Conservation (phyloP, 2,113 vertebrate genomes). For the Conger conger region DNA sequence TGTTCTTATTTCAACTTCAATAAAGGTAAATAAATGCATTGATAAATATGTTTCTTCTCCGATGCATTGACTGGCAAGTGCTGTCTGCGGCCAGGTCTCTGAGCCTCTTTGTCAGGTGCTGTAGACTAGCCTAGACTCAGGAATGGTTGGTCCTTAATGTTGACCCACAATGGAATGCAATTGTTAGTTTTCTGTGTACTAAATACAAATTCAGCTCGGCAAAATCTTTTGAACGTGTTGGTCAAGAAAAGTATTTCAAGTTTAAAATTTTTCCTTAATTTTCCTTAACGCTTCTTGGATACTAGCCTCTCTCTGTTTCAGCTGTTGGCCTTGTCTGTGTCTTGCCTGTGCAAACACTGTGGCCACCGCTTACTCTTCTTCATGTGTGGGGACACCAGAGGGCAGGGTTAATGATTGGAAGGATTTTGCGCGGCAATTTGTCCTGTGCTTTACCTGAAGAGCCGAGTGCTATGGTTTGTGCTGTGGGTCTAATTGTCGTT, state of each 20-base stretch:
- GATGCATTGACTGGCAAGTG: background rate
- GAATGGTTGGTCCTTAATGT: background rate
- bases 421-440: background rate
- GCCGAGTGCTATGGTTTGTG: background rate
- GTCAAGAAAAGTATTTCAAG: background rate
- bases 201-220: background rate
- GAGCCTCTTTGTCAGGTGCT: background rate
- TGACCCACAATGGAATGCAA: background rate
- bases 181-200: background rate
- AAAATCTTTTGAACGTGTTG: background rate
- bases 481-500: background rate
- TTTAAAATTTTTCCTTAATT: background rate
- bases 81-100: background rate
- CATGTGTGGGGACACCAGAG: background rate
- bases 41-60: background rate
- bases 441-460: background rate
- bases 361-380: background rate
- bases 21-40: background rate
- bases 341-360: background rate
- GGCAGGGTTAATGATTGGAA: background rate
- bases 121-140: background rate
- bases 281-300: too few species aligned
- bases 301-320: background rate
- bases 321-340: background rate
- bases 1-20: too few species aligned